These are phyloP conservation scores for Drosophila parthenogenetica DNA, from an alignment of 2,888 invertebrate species.

Conservation along the genomic window DNA sequence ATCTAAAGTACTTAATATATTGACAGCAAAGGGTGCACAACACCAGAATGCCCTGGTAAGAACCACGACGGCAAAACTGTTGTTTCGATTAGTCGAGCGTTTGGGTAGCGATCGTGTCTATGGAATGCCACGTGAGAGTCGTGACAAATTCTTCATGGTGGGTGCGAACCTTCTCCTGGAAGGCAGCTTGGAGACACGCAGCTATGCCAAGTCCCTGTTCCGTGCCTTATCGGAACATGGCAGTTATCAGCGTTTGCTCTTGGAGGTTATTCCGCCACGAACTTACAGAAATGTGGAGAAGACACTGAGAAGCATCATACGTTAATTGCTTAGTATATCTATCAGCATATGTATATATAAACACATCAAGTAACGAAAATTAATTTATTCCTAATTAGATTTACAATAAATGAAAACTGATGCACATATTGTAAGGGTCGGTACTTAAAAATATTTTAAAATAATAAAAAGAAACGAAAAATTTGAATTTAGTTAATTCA, in stretches of 20 bases:
- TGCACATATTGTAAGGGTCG: conserved; percentile 12
- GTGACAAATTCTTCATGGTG: conserved; percentile 91
- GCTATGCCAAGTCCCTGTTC: conserved; percentile 92
- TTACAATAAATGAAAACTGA: not conserved
- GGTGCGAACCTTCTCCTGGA: conserved; percentile 94
- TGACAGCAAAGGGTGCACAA: conserved; percentile 89
- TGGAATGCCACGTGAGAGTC: conserved; percentile 90
- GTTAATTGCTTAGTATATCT: conserved; percentile 23
- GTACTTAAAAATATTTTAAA: conserved; percentile 17
- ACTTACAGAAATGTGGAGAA: conserved; percentile 94
- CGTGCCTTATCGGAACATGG: conserved; percentile 89
- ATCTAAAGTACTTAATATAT: conserved; percentile 88
- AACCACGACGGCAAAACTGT: conserved; percentile 92
- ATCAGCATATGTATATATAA: conserved; percentile 33
- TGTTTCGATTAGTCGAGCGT: conserved; percentile 90
- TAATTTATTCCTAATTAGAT: conserved; percentile 6
- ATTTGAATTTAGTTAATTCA: conserved; percentile 3
- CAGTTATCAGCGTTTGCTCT: conserved; percentile 90
- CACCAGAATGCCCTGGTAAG: conserved; percentile 96
- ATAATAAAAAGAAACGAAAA: conserved; percentile 35
- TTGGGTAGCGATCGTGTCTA: conserved; percentile 91
- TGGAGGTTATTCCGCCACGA: conserved; percentile 92
- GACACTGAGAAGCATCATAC: conserved; percentile 86
- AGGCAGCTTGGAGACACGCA: conserved; percentile 93
- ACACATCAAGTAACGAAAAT: conserved; percentile 5